Base-by-base conservation (phyloP, 1,140 invertebrate genomes). In the Caenorhabditis brenneri region DNA sequence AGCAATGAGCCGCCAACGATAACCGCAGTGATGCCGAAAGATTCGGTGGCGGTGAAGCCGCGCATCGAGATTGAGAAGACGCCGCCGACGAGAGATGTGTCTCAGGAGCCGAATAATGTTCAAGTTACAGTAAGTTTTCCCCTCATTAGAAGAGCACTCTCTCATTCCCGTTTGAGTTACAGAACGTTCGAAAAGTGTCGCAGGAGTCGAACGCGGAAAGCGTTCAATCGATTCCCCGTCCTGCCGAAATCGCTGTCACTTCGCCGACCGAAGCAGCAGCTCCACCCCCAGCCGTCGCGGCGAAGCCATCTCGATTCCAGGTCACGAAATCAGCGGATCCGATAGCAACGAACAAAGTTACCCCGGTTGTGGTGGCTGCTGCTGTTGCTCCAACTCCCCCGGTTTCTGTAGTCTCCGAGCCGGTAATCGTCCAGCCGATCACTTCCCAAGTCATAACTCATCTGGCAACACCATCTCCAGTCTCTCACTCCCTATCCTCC, bases 291-390 rank as follows among this genome's bases (percentile, higher is more conserved):
- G 48, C n/a, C 9, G 46, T n/a, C 27, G 58, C 81, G 3, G 49
- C 65, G 0, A 83, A 83, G 24, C 55, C 48, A 24, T 78, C 82
- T 16, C 48, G 69, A 55, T 78, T 83, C 82, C 69, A 78, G 31
- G 82, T 79, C 5, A 79, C 33, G 2, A 69, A 55, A 19, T 83
- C 74, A 2, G 60, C 31, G 4, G 36, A 74, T 58, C 69, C 65
- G 22, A 49, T 83, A 36, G 58, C 80, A 9, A 58, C 55, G 10
- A 36, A 78, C 16, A 80, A 53, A 65, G 33, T 84, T 3, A 84
- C 49, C 9, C 33, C 82, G 16, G 49, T 58, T 3, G 16, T 58
- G 5, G 39, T 12, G 12, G 5, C 39, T 12, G 39, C 12, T 42
- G 5, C 39, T 42, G 39, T 42, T 27, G 60, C 60, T 36, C 55